Conservation (phyloP, 2,888 invertebrate genomes). For the Brenthis daphne region DNA sequence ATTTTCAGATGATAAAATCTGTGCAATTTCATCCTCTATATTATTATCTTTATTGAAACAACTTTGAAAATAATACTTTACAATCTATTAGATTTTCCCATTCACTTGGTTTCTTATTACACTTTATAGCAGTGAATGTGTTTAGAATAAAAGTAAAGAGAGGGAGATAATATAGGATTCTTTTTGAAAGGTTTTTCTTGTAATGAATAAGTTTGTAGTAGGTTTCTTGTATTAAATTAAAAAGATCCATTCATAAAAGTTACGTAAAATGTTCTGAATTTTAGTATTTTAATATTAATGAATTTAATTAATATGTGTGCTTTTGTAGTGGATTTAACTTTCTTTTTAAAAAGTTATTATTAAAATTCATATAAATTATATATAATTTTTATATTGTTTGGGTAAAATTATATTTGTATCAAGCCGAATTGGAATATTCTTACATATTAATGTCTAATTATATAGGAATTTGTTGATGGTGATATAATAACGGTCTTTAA, state of each 20-base stretch:
- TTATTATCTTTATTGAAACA: constrained; percentile 31
- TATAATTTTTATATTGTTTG: too few relatives aligned
- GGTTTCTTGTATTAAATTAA: too few relatives aligned
- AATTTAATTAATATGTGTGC: too few relatives aligned
- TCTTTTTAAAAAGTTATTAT: too few relatives aligned
- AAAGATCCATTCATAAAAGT: too few relatives aligned
- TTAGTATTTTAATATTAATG: too few relatives aligned
- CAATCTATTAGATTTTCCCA: constrained; percentile 46
- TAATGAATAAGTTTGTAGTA: not conserved
- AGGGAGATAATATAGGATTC: not conserved
- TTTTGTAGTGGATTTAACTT: too few relatives aligned
- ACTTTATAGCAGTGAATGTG: constrained; percentile 58
- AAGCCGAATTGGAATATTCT: too few relatives aligned
- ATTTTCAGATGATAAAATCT: constrained; percentile 19
- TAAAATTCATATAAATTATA: too few relatives aligned
- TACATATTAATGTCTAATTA: too few relatives aligned
- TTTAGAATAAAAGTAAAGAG: constrained; percentile 50
- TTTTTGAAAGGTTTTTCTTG: not conserved
- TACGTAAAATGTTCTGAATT: too few relatives aligned
- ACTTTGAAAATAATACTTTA: constrained; percentile 39
- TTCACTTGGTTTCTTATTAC: constrained; percentile 60
- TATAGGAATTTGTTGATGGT: constrained; percentile 13
- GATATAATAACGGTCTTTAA: constrained; percentile 3
- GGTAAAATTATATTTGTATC: too few relatives aligned
- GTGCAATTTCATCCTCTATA: constrained; percentile 18